phyloP scores from a whole-genome alignment of 2,113 vertebrate species.

The Elaphurus davidianus region DNA sequence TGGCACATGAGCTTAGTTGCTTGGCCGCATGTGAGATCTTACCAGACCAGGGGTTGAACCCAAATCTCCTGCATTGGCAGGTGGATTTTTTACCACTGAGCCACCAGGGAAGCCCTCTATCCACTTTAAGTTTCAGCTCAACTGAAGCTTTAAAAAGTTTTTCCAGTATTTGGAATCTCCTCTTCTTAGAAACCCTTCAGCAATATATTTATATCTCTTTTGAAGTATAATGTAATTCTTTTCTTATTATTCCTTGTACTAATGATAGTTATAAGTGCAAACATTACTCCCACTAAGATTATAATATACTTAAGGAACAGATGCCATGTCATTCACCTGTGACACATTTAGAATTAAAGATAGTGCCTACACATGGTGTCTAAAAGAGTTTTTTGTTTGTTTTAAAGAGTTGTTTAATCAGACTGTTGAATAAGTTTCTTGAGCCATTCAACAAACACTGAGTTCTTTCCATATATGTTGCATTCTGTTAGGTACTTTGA shows the following conservation, averaged over 20 bases:
- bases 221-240: neutral
- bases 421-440: neutral
- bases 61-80: neutral
- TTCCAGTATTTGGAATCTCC: neutral
- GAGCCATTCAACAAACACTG: neutral
- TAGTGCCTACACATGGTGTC: neutral
- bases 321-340: neutral
- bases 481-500: neutral
- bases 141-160: neutral
- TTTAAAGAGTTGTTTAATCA: neutral
- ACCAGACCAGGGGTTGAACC: neutral
- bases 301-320: neutral
- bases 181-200: neutral
- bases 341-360: constrained; percentile 15
- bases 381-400: neutral
- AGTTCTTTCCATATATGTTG: neutral
- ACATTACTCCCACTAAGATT: neutral
- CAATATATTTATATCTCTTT: neutral
- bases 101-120: neutral
- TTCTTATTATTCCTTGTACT: neutral
- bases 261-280: neutral
- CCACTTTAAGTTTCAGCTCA: neutral
- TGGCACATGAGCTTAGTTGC: neutral
- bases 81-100: neutral
- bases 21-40: neutral